A percentile compares a stretch with the other conserved stretches of the same genome.
These are phyloP conservation scores for Ondatra zibethicus DNA, from an alignment of 2,113 vertebrate genomes.

Conservation along the genomic window DNA sequence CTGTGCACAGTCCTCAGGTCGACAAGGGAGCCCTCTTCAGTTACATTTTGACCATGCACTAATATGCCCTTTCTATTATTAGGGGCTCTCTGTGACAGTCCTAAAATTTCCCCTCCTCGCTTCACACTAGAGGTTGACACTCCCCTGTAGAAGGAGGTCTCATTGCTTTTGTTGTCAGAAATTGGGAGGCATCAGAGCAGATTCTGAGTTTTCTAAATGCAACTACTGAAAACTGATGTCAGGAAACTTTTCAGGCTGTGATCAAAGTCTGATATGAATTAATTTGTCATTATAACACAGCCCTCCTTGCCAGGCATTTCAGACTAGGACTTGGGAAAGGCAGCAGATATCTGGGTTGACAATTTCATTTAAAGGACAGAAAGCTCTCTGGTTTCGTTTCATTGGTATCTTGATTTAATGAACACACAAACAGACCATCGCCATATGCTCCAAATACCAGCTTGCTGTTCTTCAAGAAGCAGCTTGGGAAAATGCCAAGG, in stretches of 20 bases:
- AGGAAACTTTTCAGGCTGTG: slow-evolving; percentile 87
- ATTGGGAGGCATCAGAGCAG: slow-evolving; percentile 78
- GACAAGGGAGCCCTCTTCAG: slow-evolving; percentile 77
- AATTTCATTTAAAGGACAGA: slow-evolving; percentile 91
- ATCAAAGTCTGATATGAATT: slow-evolving; percentile 90
- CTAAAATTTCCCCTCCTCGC: slow-evolving; percentile 47
- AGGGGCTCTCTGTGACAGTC: slow-evolving; percentile 56
- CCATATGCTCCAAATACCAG: slow-evolving; percentile 90
- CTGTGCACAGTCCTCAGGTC: slow-evolving; percentile 56
- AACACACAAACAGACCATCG: slow-evolving; percentile 89
- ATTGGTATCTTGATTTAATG: slow-evolving; percentile 90
- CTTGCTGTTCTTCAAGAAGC: slow-evolving; percentile 87
- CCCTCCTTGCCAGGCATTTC: slow-evolving; percentile 86
- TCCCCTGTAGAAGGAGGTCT: slow-evolving; percentile 75
- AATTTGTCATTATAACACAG: slow-evolving; percentile 90
- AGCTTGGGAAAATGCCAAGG: slow-evolving; percentile 88
- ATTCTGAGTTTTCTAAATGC: slow-evolving; percentile 85
- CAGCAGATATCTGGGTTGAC: slow-evolving; percentile 89
- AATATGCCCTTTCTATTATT: slow-evolving; percentile 57
- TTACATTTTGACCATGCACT: slow-evolving; percentile 68
- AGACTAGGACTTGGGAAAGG: slow-evolving; percentile 86
- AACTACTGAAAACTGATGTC: slow-evolving; percentile 85
- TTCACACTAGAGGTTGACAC: slow-evolving; percentile 67
- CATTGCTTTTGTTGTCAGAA: slow-evolving; percentile 82
- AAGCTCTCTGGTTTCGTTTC: slow-evolving; percentile 87